Percentiles rank a stretch among this genome's conserved stretches.
Conservation (phyloP, 2,888 invertebrate species). For the Pollenia amentaria region DNA sequence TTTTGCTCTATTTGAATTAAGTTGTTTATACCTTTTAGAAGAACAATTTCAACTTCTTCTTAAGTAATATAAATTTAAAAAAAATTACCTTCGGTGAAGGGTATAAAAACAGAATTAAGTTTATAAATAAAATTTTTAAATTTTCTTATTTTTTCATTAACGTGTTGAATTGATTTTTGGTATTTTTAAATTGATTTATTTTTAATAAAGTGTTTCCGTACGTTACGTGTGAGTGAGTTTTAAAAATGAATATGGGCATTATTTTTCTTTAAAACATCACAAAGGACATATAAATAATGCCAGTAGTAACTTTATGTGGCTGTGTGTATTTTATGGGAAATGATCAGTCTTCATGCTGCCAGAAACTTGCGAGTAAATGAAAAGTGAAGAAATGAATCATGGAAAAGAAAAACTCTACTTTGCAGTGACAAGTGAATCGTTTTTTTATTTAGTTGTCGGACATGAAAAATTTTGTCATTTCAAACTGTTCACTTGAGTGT, state of each 20-base stretch:
- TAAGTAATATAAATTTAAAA: too few relatives aligned
- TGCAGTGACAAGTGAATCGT: constrained; percentile 76
- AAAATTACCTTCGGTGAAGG: too few relatives aligned
- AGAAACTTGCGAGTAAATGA: constrained; percentile 58
- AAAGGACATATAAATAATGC: background rate
- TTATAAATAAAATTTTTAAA: constrained; percentile 5
- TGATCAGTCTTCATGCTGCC: constrained; percentile 35
- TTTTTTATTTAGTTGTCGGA: constrained; percentile 77
- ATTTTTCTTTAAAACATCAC: background rate
- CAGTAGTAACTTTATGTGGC: background rate
- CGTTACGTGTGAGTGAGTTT: constrained; percentile 7
- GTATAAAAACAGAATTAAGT: constrained; percentile 2
- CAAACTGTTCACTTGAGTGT: constrained; percentile 67
- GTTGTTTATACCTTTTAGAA: too few relatives aligned
- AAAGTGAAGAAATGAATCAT: constrained; percentile 62
- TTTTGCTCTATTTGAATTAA: too few relatives aligned
- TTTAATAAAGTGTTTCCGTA: background rate
- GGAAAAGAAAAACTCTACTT: constrained; percentile 65
- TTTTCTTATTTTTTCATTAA: constrained; percentile 18
- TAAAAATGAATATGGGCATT: constrained; percentile 15
- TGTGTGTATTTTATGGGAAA: constrained; percentile 11
- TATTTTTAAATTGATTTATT: constrained; percentile 32
- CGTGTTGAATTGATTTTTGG: constrained; percentile 42
- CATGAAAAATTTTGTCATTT: constrained; percentile 76
- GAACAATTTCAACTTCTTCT: too few relatives aligned